A percentile compares a stretch with the other conserved stretches of the same genome.
These are phyloP conservation scores for Hirudinaria manillensis DNA, from an alignment of 2,888 invertebrate species.

Conservation along the genomic window DNA sequence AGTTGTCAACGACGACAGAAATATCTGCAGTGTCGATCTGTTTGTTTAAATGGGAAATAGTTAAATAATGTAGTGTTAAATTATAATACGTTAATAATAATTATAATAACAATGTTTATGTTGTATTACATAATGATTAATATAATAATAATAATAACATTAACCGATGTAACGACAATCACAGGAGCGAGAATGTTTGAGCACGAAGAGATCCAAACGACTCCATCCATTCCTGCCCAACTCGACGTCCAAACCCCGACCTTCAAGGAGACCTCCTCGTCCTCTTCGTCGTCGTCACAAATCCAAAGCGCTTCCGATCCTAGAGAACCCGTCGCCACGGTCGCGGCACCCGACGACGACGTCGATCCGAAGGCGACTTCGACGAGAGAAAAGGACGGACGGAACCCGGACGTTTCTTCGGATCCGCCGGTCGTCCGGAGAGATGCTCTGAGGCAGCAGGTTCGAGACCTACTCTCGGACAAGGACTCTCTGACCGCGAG, in stretches of 20 bases:
- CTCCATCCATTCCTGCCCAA: not conserved
- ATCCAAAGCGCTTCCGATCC: no score
- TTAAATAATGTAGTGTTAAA: no score
- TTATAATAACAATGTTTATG: no score
- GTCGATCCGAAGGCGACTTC: not conserved
- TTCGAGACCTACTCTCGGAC: not conserved
- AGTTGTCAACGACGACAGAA: no score
- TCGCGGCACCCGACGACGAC: not conserved
- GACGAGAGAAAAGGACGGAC: not conserved
- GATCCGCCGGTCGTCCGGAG: not conserved
- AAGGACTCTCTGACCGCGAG: not conserved
- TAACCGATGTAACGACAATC: no score
- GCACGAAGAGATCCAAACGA: not conserved
- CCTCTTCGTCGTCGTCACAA: no score
- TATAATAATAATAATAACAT: no score
- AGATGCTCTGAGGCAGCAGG: not conserved
- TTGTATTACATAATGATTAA: no score
- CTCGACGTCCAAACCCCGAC: not conserved
- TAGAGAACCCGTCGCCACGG: not conserved
- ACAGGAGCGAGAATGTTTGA: constrained; percentile 8
- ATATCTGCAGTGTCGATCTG: not conserved
- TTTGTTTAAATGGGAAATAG: not conserved
- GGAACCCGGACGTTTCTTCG: not conserved
- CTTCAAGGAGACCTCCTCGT: no score
- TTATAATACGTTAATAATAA: no score